Base-by-base conservation (phyloP, 2,113 vertebrate species). In the Notarius quadriscutis region DNA sequence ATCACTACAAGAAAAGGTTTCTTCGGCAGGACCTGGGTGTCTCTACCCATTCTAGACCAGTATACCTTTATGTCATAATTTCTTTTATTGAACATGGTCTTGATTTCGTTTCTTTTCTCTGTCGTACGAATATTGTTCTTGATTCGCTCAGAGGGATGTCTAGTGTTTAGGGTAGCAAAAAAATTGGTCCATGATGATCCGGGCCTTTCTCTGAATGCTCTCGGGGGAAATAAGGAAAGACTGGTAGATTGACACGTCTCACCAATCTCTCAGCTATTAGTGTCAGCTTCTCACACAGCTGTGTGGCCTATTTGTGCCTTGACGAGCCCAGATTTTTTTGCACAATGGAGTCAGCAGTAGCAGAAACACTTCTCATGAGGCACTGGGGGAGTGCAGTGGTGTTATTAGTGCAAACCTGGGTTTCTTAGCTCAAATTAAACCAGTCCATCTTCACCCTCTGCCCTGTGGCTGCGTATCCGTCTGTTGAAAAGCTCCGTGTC, bases 351-450 rank as follows among this genome's bases (percentile, higher is more conserved):
- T 78, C 65, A 48, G 63, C 79, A 62, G 27, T 60, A 87, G 51
- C 71, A 77, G 65, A 87, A 82, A 34, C 60, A 34, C 85, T 86
- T 65, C 27, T 67, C 51, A 34, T 72, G 83, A 67, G 65, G 71
- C 71, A 50, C 27, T 58, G 57, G 20, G 41, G 20, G 48, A 81
- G 71, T 63, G 79, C 75, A 55, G 79, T 80, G 50, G 30, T 41
- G 57, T 84, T 88, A 87, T 89, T 89, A 88, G 87, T 79, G 86
- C 82, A 84, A 72, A 50, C 34, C 48, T 62, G 62, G 57, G 81
- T 91, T 87, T 91, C 85, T 91, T 89, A 82, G 57, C 88, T 65
- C 86, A 90, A 86, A 90, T 86, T 84, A 90, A 89, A 88, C 85
- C 71, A 87, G 79, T 91, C 85, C 62, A 85, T 89, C 88, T 89